These are phyloP conservation scores for Elanoides forficatus DNA, from an alignment of 2,113 vertebrate genomes.

Conservation along the genomic window DNA sequence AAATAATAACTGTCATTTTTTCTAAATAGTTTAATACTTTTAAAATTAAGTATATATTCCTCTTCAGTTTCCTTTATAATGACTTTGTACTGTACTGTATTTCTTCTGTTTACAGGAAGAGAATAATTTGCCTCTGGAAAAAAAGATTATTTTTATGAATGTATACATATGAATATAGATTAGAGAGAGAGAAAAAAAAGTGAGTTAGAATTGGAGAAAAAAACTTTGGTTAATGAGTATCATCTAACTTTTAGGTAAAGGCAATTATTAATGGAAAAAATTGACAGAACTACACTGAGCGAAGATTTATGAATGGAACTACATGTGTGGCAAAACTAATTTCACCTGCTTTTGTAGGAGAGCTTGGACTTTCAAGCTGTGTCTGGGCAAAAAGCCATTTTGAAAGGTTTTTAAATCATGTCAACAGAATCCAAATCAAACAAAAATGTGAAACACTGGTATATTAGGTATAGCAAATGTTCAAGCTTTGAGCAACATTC, in stretches of 20 bases:
- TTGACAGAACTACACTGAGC: not conserved
- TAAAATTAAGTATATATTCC: not conserved
- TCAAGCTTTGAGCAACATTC: not conserved
- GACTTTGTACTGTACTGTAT: not conserved
- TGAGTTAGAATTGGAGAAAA: not conserved
- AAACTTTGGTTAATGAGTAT: not conserved
- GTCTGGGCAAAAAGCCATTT: not conserved
- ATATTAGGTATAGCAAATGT: not conserved
- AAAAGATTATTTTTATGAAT: not conserved
- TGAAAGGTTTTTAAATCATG: not conserved
- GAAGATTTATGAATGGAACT: constrained; percentile 43
- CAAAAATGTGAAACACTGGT: not conserved
- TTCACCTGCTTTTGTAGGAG: constrained; percentile 8
- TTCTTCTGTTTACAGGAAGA: not conserved
- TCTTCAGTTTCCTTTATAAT: not conserved
- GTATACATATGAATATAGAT: not conserved
- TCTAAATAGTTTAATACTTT: not conserved
- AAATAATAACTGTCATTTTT: not conserved
- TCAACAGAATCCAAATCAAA: not conserved
- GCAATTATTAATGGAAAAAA: not conserved
- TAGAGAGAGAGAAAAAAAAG: not conserved
- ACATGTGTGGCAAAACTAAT: not conserved
- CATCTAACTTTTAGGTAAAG: not conserved
- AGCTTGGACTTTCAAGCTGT: constrained; percentile 14
- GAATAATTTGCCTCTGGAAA: not conserved